phyloP scores from a whole-genome alignment of 2,797 vertebrate species.

The Oreonectes daqikongensis region DNA sequence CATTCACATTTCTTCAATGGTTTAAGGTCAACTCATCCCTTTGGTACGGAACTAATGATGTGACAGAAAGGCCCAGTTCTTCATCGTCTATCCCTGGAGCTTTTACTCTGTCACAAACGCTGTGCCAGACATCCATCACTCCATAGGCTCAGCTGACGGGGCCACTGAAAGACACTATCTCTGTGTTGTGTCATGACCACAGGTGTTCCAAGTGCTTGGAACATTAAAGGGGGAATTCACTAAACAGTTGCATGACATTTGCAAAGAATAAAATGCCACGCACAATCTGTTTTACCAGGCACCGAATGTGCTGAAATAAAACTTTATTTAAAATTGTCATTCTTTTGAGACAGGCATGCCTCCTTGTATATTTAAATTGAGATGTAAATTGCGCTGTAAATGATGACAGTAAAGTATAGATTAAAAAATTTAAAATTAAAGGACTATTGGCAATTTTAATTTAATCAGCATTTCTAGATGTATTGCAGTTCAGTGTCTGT shows the following conservation, averaged over 20 bases:
- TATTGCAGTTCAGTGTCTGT: no score
- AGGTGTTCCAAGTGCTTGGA: constrained; percentile 59
- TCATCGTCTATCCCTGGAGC: constrained; percentile 9
- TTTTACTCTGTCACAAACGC: constrained; percentile 56
- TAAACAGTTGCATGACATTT: not conserved
- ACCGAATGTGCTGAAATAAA: not conserved
- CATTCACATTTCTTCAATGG: constrained; percentile 26
- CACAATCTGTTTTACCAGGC: not conserved
- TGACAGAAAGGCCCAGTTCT: constrained; percentile 53
- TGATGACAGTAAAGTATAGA: no score
- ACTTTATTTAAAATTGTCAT: not conserved
- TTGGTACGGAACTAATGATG: constrained; percentile 58
- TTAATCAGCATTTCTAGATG: no score
- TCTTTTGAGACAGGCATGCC: not conserved
- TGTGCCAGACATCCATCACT: constrained; percentile 57
- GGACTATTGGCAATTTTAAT: no score
- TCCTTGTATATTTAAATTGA: not conserved
- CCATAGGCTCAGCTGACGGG: constrained; percentile 33
- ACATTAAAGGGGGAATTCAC: constrained; percentile 6
- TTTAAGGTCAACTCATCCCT: constrained; percentile 47
- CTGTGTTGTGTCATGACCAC: constrained; percentile 69
- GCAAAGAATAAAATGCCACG: not conserved
- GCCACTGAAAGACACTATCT: constrained; percentile 47
- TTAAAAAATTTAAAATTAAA: no score
- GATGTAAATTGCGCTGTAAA: not conserved